Percentiles rank a stretch among this genome's conserved stretches.
Evolutionary conservation across 2,797 vertebrate species (phyloP).

Genomic region (Oceanodroma leucorhoa): DNA sequence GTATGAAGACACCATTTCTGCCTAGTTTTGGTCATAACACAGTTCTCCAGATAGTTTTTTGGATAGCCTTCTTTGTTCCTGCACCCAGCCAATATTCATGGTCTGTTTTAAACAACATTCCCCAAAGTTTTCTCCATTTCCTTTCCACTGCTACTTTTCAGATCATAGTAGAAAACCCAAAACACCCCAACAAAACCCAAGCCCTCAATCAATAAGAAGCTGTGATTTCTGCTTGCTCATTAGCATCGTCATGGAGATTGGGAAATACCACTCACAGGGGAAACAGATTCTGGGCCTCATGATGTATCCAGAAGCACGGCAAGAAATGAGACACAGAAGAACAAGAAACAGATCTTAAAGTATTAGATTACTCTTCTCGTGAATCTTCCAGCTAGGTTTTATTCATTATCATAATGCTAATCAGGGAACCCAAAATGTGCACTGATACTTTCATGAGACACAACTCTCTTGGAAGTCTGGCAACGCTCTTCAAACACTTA

Average conservation of each 20-base stretch:
- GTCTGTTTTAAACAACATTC: neutral
- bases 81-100: neutral
- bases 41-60: neutral
- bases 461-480: neutral
- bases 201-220: neutral
- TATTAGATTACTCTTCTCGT: neutral
- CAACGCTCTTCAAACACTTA: neutral
- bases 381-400: neutral
- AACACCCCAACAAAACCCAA: neutral
- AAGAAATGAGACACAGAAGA: neutral
- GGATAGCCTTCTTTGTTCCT: neutral
- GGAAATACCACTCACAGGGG: neutral
- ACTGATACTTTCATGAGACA: neutral
- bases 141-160: neutral
- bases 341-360: neutral
- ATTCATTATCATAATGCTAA: neutral
- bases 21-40: neutral
- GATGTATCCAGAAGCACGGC: neutral
- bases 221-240: neutral
- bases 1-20: neutral
- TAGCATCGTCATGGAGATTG: neutral
- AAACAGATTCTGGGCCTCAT: neutral
- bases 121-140: neutral
- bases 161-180: neutral
- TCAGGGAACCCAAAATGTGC: neutral